Evolutionary conservation across 1,140 invertebrate genomes (phyloP).

Genomic region (Stratiolaelaps scimitus): DNA sequence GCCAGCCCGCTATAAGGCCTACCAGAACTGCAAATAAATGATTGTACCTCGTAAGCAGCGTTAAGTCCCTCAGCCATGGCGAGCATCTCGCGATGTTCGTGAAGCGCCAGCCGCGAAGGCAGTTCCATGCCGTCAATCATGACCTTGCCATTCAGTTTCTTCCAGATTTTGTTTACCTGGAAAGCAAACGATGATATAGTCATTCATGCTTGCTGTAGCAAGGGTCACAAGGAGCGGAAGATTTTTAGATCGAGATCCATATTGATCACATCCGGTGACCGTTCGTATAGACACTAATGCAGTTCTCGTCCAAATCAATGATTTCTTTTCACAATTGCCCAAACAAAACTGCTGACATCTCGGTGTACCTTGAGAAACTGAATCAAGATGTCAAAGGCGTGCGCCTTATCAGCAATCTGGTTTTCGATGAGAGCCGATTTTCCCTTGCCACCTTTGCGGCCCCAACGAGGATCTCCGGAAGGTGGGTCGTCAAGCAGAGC

Average conservation of each 20-base stretch:
- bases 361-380: conserved; percentile 20
- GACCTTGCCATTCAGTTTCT: not conserved
- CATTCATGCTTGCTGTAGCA: too few relatives aligned
- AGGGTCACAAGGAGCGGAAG: too few relatives aligned
- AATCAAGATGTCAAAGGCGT: conserved; percentile 11
- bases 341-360: too few relatives aligned
- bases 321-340: conserved; percentile 11
- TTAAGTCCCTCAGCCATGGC: conserved; percentile 19
- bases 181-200: too few relatives aligned
- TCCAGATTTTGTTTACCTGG: conserved; percentile 5
- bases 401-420: conserved; percentile 12
- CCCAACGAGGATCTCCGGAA: conserved; percentile 22
- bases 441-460: not conserved
- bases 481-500: conserved; percentile 4
- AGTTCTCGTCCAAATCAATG: too few relatives aligned
- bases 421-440: conserved; percentile 23
- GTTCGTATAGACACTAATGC: too few relatives aligned
- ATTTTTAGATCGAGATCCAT: too few relatives aligned
- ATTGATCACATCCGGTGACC: too few relatives aligned
- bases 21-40: too few relatives aligned
- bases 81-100: conserved; percentile 14
- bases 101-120: conserved; percentile 1
- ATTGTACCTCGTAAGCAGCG: conserved; percentile 9
- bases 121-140: not conserved
- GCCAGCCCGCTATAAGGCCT: too few relatives aligned